phyloP scores from a whole-genome alignment of 2,888 invertebrate genomes.

The Drosophila maculinotata region DNA sequence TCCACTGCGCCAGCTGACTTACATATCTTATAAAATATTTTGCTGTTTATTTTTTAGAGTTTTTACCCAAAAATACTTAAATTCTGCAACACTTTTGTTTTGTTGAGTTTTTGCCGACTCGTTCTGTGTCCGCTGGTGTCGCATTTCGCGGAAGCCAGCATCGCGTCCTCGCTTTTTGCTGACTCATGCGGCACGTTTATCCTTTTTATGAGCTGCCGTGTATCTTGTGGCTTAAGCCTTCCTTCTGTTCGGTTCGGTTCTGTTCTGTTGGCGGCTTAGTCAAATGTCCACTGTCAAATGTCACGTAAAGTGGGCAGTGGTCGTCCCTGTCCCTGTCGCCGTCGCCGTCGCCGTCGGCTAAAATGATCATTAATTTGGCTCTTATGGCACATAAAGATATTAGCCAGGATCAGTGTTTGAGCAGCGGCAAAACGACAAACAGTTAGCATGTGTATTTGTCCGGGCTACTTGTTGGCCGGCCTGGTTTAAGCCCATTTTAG shows the following conservation, averaged over 20 bases:
- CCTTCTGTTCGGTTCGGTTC: neutral
- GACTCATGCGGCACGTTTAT: conserved; percentile 63
- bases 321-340: too few relatives aligned
- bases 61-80: conserved; percentile 56
- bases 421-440: conserved; percentile 50
- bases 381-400: conserved; percentile 65
- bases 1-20: conserved; percentile 66
- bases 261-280: conserved; percentile 44
- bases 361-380: conserved; percentile 73
- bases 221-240: conserved; percentile 64
- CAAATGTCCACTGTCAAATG: conserved; percentile 70
- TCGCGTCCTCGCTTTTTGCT: conserved; percentile 50
- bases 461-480: conserved; percentile 45
- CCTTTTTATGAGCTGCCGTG: conserved; percentile 68
- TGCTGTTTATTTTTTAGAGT: conserved; percentile 18
- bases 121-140: conserved; percentile 54
- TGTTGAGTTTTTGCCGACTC: conserved; percentile 40
- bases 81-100: conserved; percentile 58
- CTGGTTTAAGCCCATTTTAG: conserved; percentile 45
- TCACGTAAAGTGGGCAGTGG: conserved; percentile 73
- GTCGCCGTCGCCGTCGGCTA: conserved; percentile 29
- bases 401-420: conserved; percentile 39
- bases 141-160: conserved; percentile 73
- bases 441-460: conserved; percentile 56
- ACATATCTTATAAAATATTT: conserved; percentile 10